These are phyloP conservation scores for Zaprionus camerounensis DNA, from an alignment of 1,140 invertebrate species.

Conservation along the genomic window DNA sequence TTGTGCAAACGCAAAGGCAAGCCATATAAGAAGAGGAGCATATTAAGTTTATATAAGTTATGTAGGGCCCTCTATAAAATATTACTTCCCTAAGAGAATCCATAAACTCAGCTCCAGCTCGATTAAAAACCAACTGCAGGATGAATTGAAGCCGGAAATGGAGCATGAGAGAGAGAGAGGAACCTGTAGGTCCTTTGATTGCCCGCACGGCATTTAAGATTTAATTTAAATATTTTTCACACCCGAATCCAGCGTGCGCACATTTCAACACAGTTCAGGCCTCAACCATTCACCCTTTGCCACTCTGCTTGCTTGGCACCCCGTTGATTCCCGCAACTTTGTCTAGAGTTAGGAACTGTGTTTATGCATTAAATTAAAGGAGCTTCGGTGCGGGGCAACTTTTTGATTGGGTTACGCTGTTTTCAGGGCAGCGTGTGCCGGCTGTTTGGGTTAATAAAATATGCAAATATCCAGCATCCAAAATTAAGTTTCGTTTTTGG, in stretches of 20 bases:
- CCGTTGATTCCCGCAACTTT: conserved; percentile 43
- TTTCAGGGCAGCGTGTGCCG: conserved; percentile 59
- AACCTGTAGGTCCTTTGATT: conserved; percentile 14
- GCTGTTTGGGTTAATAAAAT: conserved; percentile 79
- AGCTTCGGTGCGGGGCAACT: conserved; percentile 51
- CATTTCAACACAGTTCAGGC: conserved; percentile 21
- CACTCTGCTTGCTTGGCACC: conserved; percentile 19
- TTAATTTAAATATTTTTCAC: conserved; percentile 68
- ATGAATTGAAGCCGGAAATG: not conserved
- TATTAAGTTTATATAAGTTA: not conserved
- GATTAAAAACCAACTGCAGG: conserved; percentile 52
- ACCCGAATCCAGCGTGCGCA: conserved; percentile 44
- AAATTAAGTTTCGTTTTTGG: conserved; percentile 73
- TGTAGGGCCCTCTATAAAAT: not conserved
- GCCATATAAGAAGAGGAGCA: not conserved
- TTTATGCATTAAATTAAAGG: conserved; percentile 80
- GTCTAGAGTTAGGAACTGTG: conserved; percentile 58
- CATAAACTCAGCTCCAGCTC: conserved; percentile 7
- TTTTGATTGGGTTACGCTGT: conserved; percentile 73
- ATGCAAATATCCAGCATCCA: conserved; percentile 71
- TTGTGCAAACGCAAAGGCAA: conserved; percentile 9
- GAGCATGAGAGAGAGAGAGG: not conserved
- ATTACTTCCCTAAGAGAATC: not conserved
- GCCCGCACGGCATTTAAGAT: conserved; percentile 59
- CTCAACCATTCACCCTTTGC: conserved; percentile 22